phyloP scores from a whole-genome alignment of 2,797 vertebrate genomes.

The Margarornis squamiger region DNA sequence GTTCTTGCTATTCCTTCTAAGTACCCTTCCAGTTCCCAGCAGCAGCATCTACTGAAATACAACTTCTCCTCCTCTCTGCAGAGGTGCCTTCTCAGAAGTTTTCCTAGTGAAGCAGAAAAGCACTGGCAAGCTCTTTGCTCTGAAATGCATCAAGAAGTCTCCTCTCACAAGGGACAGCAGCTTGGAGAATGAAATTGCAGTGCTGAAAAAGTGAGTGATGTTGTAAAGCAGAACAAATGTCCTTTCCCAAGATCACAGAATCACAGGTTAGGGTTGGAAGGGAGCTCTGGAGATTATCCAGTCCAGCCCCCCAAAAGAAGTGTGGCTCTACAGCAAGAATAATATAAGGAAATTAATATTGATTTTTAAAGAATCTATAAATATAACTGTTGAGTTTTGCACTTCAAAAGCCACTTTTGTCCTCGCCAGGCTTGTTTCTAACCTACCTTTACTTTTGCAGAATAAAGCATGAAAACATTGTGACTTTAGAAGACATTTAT shows the following conservation, averaged over 20 bases:
- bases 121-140: conserved; percentile 88
- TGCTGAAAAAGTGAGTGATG: conserved; percentile 85
- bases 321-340: neutral
- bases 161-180: conserved; percentile 87
- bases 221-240: neutral
- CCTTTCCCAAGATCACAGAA: neutral
- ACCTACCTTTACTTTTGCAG: conserved; percentile 67
- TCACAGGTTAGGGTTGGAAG: neutral
- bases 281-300: neutral
- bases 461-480: conserved; percentile 93
- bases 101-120: conserved; percentile 89
- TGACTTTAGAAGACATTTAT: conserved; percentile 93
- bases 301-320: neutral
- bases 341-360: neutral
- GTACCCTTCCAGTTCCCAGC: neutral
- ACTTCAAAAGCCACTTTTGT: neutral
- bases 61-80: conserved; percentile 54
- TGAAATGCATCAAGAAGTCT: conserved; percentile 93
- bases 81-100: conserved; percentile 94
- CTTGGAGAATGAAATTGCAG: conserved; percentile 92
- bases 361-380: neutral
- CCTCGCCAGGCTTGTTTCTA: neutral
- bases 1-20: neutral
- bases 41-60: neutral
- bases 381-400: neutral